Evolutionary conservation across 35 echinoderm and acorn worm genomes (phyloP), one percentile per base, ranked within the genome.

Genomic region (Stichopus chloronotus): DNA sequence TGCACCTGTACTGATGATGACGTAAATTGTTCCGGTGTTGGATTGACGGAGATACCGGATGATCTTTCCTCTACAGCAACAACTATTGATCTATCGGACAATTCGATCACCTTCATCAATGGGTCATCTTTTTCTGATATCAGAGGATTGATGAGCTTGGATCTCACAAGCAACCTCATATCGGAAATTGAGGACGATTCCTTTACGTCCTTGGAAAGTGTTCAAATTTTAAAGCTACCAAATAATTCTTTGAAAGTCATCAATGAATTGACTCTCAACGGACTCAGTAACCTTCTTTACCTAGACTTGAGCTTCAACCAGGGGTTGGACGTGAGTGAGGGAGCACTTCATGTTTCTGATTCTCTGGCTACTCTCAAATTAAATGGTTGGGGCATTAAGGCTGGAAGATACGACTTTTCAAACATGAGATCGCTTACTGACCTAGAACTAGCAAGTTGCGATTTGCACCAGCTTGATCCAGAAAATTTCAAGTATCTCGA

Each of bases 401-500:
- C 87, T 16, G 24, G 87, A 2, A 20, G 5, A 4, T 89, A 89
- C 87, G 61, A 72, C 6, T 89, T 89, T 72, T 71, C 87, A 54
- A 61, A 89, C 17, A 89, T 89, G 23, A 71, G 59, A 72, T 63
- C 59, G 19, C 65, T 89, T 12, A 59, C 16, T 9, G 5, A 59
- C 60, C 61, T 89, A 9, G 12, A 63, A 13, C 87, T 89, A 24
- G 14, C 87, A 71, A 19, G 52, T 22, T 89, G 87, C 71, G 60
- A 71, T 13, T 54, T 89, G 17, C 87, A 89, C 71, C 57, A 59
- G 4, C 21, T 89, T 5, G 9, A 89, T 19, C 87, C 63, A 19
- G 60, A 89, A 52, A 89, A 72, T 8, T 89, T 89, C 60, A 9
- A 89, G 10, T 30, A 89, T 21, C 59, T 89, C 25, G 61, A 60